These are phyloP conservation scores for Amblyopsis rosae DNA, from an alignment of 2,113 vertebrate species.

Conservation along the genomic window DNA sequence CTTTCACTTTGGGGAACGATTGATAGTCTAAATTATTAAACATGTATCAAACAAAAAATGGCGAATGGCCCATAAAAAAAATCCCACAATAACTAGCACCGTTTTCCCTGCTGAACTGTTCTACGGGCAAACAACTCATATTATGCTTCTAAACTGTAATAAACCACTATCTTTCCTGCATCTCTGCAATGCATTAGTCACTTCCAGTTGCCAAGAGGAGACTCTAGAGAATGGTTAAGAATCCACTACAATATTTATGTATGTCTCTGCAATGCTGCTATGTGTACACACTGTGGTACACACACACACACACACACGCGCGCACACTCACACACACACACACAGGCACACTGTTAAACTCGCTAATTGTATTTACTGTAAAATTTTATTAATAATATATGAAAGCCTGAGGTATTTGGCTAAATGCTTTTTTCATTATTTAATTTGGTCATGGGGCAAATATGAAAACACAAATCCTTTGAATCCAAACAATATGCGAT, in stretches of 20 bases:
- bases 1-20: constrained; percentile 17
- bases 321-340: neutral
- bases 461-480: too few relatives aligned
- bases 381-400: too few relatives aligned
- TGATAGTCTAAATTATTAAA: constrained; percentile 57
- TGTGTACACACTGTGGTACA: neutral
- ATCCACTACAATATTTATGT: constrained; percentile 76
- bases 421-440: too few relatives aligned
- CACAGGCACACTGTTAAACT: too few relatives aligned
- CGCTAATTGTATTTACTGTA: too few relatives aligned
- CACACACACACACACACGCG: constrained; percentile 2
- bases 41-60: constrained; percentile 53
- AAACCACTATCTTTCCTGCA: constrained; percentile 68
- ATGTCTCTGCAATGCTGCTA: constrained; percentile 55
- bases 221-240: constrained; percentile 76
- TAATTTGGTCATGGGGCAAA: too few relatives aligned
- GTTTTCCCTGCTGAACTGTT: constrained; percentile 52
- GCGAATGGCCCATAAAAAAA: constrained; percentile 49
- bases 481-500: too few relatives aligned
- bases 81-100: constrained; percentile 39
- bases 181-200: constrained; percentile 77
- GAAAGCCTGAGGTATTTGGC: too few relatives aligned
- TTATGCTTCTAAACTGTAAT: constrained; percentile 68
- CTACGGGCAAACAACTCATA: constrained; percentile 64
- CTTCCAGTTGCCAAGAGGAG: constrained; percentile 70